Percentiles rank a stretch among this genome's conserved stretches.
These are phyloP conservation scores for Clostera curtula DNA, from an alignment of 2,888 invertebrate genomes.

Conservation along the genomic window DNA sequence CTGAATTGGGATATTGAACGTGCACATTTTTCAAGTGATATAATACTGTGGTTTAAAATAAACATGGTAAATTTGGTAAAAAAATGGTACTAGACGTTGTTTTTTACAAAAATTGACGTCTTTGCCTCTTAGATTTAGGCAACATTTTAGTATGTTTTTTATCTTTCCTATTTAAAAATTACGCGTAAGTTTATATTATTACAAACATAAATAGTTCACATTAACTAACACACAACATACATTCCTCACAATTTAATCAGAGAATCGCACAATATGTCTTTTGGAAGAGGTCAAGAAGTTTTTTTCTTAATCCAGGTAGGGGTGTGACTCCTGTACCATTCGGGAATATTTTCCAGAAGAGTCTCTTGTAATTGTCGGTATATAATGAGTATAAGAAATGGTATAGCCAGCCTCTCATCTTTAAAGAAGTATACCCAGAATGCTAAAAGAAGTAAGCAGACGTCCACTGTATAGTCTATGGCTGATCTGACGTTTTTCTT, in stretches of 20 bases:
- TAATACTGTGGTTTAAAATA: conserved; percentile 16
- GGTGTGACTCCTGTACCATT: conserved; percentile 64
- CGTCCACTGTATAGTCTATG: conserved; percentile 83
- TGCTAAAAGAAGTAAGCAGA: conserved; percentile 83
- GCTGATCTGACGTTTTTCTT: conserved; percentile 80
- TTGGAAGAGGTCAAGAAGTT: conserved; percentile 59
- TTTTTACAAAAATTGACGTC: conserved; percentile 20
- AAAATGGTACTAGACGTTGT: conserved; percentile 12
- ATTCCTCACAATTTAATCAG: conserved; percentile 52
- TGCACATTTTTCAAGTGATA: conserved; percentile 21
- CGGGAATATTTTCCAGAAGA: conserved; percentile 73
- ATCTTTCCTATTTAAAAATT: conserved; percentile 27
- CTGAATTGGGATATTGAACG: conserved; percentile 55
- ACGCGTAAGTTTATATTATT: conserved; percentile 40
- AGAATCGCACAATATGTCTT: conserved; percentile 57
- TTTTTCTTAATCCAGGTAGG: conserved; percentile 62
- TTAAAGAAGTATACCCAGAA: conserved; percentile 88
- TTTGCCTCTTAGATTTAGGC: conserved; percentile 48
- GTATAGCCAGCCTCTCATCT: conserved; percentile 86
- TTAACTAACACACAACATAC: conserved; percentile 59
- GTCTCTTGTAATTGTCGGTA: conserved; percentile 85
- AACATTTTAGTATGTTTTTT: conserved; percentile 20
- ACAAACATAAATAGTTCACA: conserved; percentile 49
- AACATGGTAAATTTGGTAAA: conserved; percentile 47
- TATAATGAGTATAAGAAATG: conserved; percentile 83